Base-by-base conservation (phyloP, 2,888 invertebrate species). In the Drosophila crucigera region DNA sequence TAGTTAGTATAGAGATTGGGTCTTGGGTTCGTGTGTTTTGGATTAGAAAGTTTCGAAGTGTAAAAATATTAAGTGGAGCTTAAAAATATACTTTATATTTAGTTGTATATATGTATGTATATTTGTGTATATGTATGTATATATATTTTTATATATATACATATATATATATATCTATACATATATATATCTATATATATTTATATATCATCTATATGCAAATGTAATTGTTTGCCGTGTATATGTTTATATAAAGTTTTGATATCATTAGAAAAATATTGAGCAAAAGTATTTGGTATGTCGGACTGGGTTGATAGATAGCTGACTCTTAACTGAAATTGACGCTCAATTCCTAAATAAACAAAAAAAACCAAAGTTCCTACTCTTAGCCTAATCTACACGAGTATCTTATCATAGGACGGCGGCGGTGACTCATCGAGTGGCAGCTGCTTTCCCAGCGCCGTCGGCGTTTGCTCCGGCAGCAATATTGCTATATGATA, bases 401-500 rank as follows among this genome's bases (percentile, higher is more conserved):
- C 96, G 92, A 96, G 94, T 85, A 96, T 95, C 91, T 96, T 96
- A 84, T 96, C 95, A 92, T 97, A 97, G 76, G 97, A 95, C 69
- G 97, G 96, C 69, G 96, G 96, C 75, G 96, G 95, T 59, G 95
- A 95, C 92, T 95, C 95, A 84, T 94, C 94, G 91, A 76, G 84
- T 63, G 87, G 81, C 69, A 80, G 62, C 64, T 83, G 87, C 60
- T 89, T 90, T 43, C 82, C 90, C 78, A 86, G 53, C 30, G 76
- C 77, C 54, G 90, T 73, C 59, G 83, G 71, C 25, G 91, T 87
- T 62, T 89, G 87, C 28, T 95, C 95, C 65, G 96, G 96, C 91
- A 97, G 95, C 82, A 97, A 94, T 88, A 97, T 96, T 49, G 97
- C 97, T 94, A 97, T 96, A 94, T 97, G 97, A 94, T 97, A 97